Evolutionary conservation across 23 tunicate genomes (phyloP), one percentile per base, ranked within the genome.

Genomic region (Ciona savignyi): DNA sequence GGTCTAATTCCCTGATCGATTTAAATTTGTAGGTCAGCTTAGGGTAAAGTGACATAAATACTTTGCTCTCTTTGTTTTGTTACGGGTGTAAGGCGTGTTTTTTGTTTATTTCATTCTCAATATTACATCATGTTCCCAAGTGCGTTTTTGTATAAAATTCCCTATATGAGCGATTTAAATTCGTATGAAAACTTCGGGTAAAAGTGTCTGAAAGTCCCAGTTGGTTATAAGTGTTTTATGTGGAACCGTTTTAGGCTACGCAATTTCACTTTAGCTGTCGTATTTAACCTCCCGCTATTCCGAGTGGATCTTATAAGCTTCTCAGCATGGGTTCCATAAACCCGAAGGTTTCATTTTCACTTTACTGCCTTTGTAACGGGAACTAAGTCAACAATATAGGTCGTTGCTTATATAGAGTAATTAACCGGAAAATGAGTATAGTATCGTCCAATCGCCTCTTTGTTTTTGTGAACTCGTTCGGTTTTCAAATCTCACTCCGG

Each of bases 381-480:
- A 42, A 42, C 56, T 42, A 42, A 42, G 56, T 42, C 56, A 42
- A 42, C 56, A 42, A 42, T 42, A 42, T 42, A 42, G 56, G 56
- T 42, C 56, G 56, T 42, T 42, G 15, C 11, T 42, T 42, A 42
- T 15, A 42, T 42, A 6, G 56, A 42, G 9, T 42, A 42, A 42
- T 42, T 42, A 42, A 42, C 11, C 56, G 56, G 9, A 15, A 42
- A 42, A 42, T n/a, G n/a, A n/a, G n/a, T n/a, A n/a, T n/a, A n/a
- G n/a, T n/a, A 42, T 42, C 56, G 56, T 42, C 9, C 15, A 6
- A 6, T 42, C 56, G 15, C 9, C 56, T 9, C 56, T 42, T 42
- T 42, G 56, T 42, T 42, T 42, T 42, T 42, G 15, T 9, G 56
- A 42, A n/a, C n/a, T n/a, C n/a, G n/a, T n/a, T n/a, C n/a, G n/a